Evolutionary conservation across 2,797 vertebrate species (phyloP), one percentile per base, ranked within the genome.

Genomic region (Chelonia mydas): DNA sequence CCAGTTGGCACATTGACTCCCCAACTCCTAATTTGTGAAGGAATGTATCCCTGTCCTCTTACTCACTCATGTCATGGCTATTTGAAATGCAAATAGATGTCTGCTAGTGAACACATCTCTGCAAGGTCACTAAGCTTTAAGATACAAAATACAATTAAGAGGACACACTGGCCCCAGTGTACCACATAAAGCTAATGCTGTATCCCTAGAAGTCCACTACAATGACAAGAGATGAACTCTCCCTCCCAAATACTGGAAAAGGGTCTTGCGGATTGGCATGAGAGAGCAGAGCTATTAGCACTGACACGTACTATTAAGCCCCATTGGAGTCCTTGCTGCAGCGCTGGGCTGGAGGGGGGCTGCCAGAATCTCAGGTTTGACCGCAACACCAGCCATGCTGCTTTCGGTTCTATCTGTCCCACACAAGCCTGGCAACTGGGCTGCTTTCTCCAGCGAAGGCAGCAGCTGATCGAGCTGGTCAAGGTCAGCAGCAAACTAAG

Each of bases 381-480:
- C 94, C 23, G 96, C 9, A 2, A 97, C 97, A 0, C 80, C 54
- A 15, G 96, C 59, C 82, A 95, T 92, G 0, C 97, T 5, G 19
- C 92, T 90, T 53, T 98, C 98, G 3, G 90, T 95, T 16, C 97
- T 94, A 81, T 98, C 98, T 0, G 98, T 81, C 49, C 95, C 97
- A 1, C 98, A 98, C 7, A 98, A 93, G 84, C 96, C 90, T 1
- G 98, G 97, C 74, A 98, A 68, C 83, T 97, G 98, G n/a, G 97
- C 96, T 0, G 98, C 97, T 96, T 98, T 98, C 97, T 99, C 99
- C 95, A 98, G 97, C 4, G 98, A 98, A 27, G 99, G 99, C 90
- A 99, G 97, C 94, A 99, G 98, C 98, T 99, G 99, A 97, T 98
- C 98, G 92, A 99, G 98, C 95, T 99, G 98, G 93, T 99, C 99